Conservation (phyloP, 2,797 vertebrate genomes). For the Graptemys geographica region DNA sequence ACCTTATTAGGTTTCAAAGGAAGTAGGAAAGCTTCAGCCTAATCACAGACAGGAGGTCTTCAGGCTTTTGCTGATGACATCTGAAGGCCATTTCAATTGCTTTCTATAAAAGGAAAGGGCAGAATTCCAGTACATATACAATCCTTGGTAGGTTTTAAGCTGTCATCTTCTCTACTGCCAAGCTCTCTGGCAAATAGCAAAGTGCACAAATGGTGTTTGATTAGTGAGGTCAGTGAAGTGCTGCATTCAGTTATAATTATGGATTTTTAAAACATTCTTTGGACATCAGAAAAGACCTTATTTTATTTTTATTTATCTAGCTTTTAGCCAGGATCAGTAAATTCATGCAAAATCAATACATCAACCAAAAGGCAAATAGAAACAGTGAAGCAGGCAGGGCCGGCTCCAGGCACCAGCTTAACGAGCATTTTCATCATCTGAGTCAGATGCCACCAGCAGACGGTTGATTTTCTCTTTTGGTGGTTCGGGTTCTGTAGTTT, state of each 20-base stretch:
- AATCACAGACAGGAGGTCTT: conserved; percentile 61
- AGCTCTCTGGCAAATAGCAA: conserved; percentile 33
- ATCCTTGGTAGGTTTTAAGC: conserved; percentile 70
- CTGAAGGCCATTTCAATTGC: conserved; percentile 67
- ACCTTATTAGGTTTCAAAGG: conserved; percentile 62
- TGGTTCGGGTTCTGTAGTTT: too few species aligned
- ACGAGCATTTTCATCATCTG: too few species aligned
- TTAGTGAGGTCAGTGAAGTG: conserved; percentile 73
- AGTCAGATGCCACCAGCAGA: too few species aligned
- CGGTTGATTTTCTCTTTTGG: too few species aligned
- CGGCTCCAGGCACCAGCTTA: too few species aligned
- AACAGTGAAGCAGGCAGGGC: conserved; percentile 8
- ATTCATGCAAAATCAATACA: conserved; percentile 66
- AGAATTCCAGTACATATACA: conserved; percentile 69
- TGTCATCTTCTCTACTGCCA: conserved; percentile 70
- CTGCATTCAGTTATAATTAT: conserved; percentile 68
- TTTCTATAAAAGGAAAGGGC: conserved; percentile 72
- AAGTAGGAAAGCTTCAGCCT: conserved; percentile 50
- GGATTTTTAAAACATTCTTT: conserved; percentile 67
- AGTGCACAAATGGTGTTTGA: conserved; percentile 70
- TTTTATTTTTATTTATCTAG: conserved; percentile 66
- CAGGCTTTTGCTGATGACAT: conserved; percentile 60
- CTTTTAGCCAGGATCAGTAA: conserved; percentile 66
- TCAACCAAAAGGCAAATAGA: conserved; percentile 58
- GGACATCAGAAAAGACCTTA: conserved; percentile 65